These are phyloP conservation scores for Ophthalmolycus amberensis DNA, from an alignment of 2,113 vertebrate genomes.

Conservation along the genomic window DNA sequence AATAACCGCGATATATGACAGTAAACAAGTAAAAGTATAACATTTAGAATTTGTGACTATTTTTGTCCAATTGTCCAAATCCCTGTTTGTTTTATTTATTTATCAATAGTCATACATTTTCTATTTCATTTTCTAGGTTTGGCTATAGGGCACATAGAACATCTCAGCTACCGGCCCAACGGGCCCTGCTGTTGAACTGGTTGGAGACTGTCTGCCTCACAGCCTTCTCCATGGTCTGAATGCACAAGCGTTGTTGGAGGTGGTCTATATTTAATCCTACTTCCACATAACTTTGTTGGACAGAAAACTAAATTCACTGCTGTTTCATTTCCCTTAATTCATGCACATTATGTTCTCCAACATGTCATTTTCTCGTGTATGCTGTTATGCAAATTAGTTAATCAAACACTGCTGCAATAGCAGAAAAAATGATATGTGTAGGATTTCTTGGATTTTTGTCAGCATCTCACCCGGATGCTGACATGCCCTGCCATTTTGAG, in stretches of 20 bases:
- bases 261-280: neutral
- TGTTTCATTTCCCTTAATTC: constrained; percentile 10
- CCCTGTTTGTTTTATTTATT: neutral
- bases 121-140: neutral
- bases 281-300: constrained; percentile 4
- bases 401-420: constrained; percentile 18
- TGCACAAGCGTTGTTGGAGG: neutral
- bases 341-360: constrained; percentile 12
- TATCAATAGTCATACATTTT: neutral
- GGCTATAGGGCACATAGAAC: neutral
- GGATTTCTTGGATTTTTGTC: constrained; percentile 43
- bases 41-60: neutral
- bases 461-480: constrained; percentile 45
- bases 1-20: neutral
- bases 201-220: neutral
- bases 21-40: neutral
- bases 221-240: neutral
- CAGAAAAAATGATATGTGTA: constrained; percentile 20
- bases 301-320: neutral
- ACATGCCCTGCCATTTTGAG: constrained; percentile 44
- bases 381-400: constrained; percentile 33
- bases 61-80: neutral
- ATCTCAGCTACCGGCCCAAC: neutral
- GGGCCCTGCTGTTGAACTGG: constrained; percentile 2
- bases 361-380: constrained; percentile 23